Evolutionary conservation across 2,113 vertebrate species (phyloP).

Genomic region (Ailurus styani): DNA sequence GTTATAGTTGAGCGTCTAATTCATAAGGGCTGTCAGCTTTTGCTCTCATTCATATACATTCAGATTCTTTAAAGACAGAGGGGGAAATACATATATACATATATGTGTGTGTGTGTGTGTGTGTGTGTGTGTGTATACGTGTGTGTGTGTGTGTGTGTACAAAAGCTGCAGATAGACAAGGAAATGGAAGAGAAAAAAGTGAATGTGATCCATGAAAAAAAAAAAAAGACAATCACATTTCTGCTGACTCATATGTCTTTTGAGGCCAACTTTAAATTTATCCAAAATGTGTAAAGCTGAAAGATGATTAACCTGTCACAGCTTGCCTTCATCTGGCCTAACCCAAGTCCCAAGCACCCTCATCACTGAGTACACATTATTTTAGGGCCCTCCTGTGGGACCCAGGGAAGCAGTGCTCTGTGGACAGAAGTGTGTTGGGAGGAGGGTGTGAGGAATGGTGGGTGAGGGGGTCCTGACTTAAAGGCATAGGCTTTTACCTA

Average conservation of each 20-base stretch:
- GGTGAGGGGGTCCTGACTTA: background rate
- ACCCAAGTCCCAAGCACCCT: constrained; percentile 1
- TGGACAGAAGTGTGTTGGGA: background rate
- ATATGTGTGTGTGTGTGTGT: background rate
- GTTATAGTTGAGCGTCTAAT: background rate
- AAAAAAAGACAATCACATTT: background rate
- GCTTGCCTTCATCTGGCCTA: constrained; percentile 33
- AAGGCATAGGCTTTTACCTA: background rate
- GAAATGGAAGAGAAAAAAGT: background rate
- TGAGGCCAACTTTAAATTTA: constrained; percentile 37
- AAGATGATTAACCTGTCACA: constrained; percentile 13
- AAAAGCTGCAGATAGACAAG: constrained; percentile 2
- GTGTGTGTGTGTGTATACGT: background rate
- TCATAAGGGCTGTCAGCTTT: background rate
- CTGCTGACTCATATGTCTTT: constrained; percentile 9
- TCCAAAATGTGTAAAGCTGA: constrained; percentile 28
- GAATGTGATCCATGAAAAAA: background rate
- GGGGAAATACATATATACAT: background rate
- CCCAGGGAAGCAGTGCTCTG: background rate
- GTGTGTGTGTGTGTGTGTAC: too few relatives aligned
- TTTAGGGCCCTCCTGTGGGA: background rate
- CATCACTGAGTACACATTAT: background rate
- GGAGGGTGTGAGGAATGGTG: background rate
- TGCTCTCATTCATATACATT: background rate
- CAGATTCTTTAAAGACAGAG: background rate